Percentiles rank a stretch among this genome's conserved stretches.
These are phyloP conservation scores for Tribolium madens DNA, from an alignment of 1,140 invertebrate species.

Conservation along the genomic window DNA sequence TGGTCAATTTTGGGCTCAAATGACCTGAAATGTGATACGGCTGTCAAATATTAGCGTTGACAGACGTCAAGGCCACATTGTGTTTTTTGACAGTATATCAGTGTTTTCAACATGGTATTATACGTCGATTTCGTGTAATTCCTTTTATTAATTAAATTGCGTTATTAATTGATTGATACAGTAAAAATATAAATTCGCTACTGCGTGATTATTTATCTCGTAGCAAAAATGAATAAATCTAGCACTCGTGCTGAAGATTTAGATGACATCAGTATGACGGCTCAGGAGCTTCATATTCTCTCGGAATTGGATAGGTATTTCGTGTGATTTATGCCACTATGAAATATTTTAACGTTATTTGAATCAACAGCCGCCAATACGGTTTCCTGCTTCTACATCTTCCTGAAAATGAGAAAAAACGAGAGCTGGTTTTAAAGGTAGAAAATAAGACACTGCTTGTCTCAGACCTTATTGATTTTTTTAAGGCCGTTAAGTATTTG, in stretches of 20 bases:
- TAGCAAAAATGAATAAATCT: slow-evolving; percentile 57
- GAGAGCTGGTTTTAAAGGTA: slow-evolving; percentile 82
- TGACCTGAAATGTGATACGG: background rate
- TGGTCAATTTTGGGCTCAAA: too few relatives aligned
- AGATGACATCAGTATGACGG: slow-evolving; percentile 68
- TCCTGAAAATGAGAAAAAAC: slow-evolving; percentile 81
- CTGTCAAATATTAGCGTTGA: background rate
- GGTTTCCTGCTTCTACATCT: slow-evolving; percentile 84
- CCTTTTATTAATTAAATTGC: background rate
- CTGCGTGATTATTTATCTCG: too few relatives aligned
- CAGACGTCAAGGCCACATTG: background rate
- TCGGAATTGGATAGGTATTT: slow-evolving; percentile 86
- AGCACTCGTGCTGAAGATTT: slow-evolving; percentile 56
- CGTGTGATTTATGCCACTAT: slow-evolving; percentile 53
- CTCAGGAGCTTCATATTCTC: slow-evolving; percentile 83
- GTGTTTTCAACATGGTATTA: background rate
- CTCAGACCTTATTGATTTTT: slow-evolving; percentile 43
- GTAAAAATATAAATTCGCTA: too few relatives aligned
- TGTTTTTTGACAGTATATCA: background rate
- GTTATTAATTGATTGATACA: background rate
- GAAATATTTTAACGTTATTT: slow-evolving; percentile 37
- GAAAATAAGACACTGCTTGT: slow-evolving; percentile 45
- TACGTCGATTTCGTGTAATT: background rate
- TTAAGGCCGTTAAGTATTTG: slow-evolving; percentile 82
- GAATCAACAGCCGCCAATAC: slow-evolving; percentile 82